Evolutionary conservation across 1,140 invertebrate species (phyloP), one percentile per base, ranked within the genome.

Genomic region (Epicauta chinensis): DNA sequence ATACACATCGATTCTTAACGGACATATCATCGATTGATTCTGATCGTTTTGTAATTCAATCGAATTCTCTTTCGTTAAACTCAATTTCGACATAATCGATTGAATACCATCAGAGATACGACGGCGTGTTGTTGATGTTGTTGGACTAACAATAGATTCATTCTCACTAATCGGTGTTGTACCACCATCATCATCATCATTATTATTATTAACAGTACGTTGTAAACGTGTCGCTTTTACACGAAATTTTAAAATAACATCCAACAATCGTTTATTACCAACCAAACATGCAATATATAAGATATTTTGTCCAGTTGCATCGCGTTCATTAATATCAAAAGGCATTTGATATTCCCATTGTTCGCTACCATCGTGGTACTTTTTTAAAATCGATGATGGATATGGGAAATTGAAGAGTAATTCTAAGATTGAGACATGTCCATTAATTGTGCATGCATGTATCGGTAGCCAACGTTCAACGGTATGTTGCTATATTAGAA

Each of bases 391-490:
- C 50, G 84, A 71, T 15, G 79, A 73, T 0, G 91, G 91, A 75
- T 95, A 97, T 0, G 83, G 76, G 68, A 84, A 91, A 60, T 87
- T 83, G 1, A 98, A 75, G 2, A 97, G 72, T 13, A 87, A 65
- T 35, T 91, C 85, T 32, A 93, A 75, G 32, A 94, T 73, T 16
- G 78, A 62, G 11, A 83, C 71, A 71, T 96, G 91, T 2, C 89
- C 89, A 66, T 91, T 91, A 50, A 93, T 91, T 54, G 86, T 88
- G 30, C 91, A 91, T 4, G 91, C 92, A 73, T 98, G 95, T 16
- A 97, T 76, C 0, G 94, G 92, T 37, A 96, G 71, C 87, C 92
- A 93, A 62, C 84, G 83, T 68, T 97, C 93, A 1, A 96, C 90
- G 0, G 93, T 97, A 35, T 83, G 77, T 63, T 84, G 81, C 73